phyloP scores from a whole-genome alignment of 2,888 invertebrate genomes.

The Coleophora deauratella region DNA sequence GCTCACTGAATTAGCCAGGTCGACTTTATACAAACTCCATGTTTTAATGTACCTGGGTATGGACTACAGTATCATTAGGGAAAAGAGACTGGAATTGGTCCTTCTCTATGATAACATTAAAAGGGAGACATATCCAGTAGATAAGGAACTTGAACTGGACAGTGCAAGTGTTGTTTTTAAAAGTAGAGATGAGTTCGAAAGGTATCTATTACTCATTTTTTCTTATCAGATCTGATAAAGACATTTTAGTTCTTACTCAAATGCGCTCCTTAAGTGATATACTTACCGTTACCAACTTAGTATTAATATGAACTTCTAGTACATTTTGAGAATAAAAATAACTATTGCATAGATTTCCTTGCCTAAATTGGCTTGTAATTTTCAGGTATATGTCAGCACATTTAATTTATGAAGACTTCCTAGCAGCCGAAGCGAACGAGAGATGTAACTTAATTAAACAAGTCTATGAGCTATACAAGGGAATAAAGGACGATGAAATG shows the following conservation, averaged over 20 bases:
- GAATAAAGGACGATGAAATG: slow-evolving; percentile 33
- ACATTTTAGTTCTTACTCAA: too few relatives aligned
- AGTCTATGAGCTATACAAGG: slow-evolving; percentile 33
- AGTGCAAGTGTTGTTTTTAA: slow-evolving; percentile 53
- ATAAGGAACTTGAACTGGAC: slow-evolving; percentile 39
- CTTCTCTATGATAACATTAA: slow-evolving; percentile 45
- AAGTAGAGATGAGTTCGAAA: slow-evolving; percentile 44
- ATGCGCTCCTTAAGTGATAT: too few relatives aligned
- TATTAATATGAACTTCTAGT: too few relatives aligned
- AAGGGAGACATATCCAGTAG: slow-evolving; percentile 50
- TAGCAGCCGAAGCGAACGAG: slow-evolving; percentile 21
- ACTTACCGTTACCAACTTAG: too few relatives aligned
- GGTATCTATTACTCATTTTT: too few relatives aligned
- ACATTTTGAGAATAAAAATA: not conserved
- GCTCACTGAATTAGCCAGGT: slow-evolving; percentile 38
- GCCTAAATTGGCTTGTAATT: not conserved
- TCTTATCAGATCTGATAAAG: too few relatives aligned
- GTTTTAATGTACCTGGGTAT: slow-evolving; percentile 61
- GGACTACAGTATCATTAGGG: slow-evolving; percentile 43
- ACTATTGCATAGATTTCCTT: not conserved
- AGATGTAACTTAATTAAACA: slow-evolving; percentile 31
- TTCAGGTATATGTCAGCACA: slow-evolving; percentile 44
- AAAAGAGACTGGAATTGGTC: slow-evolving; percentile 48
- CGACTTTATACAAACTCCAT: slow-evolving; percentile 45
- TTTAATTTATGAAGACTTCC: slow-evolving; percentile 39